These are phyloP conservation scores for Diploptera punctata DNA, from an alignment of 2,888 invertebrate genomes.

Conservation along the genomic window DNA sequence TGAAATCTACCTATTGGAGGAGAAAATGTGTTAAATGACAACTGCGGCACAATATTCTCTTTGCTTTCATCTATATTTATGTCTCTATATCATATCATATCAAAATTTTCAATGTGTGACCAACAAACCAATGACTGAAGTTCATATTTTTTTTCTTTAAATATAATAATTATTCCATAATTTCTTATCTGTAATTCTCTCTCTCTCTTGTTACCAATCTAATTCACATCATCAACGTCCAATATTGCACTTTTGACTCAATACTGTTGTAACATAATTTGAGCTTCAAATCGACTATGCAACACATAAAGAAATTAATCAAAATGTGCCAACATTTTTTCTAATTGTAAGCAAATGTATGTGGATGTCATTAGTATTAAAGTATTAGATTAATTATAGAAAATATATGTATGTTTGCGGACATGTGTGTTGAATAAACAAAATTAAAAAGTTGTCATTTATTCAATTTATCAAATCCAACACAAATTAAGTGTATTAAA, in stretches of 20 bases:
- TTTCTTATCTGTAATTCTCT: too few relatives aligned
- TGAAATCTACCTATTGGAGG: slow-evolving; percentile 1
- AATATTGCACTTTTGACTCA: not conserved
- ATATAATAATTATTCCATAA: too few relatives aligned
- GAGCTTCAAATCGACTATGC: not conserved
- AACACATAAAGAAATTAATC: not conserved
- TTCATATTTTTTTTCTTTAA: too few relatives aligned
- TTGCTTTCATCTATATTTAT: slow-evolving; percentile 5
- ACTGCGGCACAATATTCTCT: too few relatives aligned
- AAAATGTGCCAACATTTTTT: slow-evolving; percentile 12
- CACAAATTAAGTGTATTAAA: too few relatives aligned
- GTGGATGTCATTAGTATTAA: not conserved
- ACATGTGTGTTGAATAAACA: slow-evolving; percentile 3
- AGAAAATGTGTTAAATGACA: too few relatives aligned
- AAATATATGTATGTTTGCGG: slow-evolving; percentile 1
- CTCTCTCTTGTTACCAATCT: not conserved
- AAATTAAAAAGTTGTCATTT: too few relatives aligned
- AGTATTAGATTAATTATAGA: not conserved
- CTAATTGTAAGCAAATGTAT: slow-evolving; percentile 3
- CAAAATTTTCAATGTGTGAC: not conserved
- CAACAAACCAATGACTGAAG: slow-evolving; percentile 2
- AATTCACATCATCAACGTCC: not conserved
- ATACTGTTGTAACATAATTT: not conserved
- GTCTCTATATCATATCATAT: not conserved
- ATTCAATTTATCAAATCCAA: too few relatives aligned